Conservation (phyloP, 2,797 vertebrate genomes). For the Geotrypetes seraphini region DNA sequence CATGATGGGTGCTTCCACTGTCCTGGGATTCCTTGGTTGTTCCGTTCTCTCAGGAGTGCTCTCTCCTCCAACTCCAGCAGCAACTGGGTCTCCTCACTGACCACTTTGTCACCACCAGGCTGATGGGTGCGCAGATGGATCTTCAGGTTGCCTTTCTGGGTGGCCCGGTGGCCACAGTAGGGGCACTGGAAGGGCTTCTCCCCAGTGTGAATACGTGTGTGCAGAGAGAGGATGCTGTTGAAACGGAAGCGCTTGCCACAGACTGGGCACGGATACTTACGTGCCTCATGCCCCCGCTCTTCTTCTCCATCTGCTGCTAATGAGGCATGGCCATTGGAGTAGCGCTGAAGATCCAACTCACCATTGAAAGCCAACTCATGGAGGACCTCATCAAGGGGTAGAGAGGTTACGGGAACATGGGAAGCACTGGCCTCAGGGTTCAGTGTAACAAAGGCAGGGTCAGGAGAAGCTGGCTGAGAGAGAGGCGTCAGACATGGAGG, state of each 20-base stretch:
- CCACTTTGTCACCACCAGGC: conserved; percentile 31
- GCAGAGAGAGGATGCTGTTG: conserved; percentile 86
- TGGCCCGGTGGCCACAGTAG: conserved; percentile 45
- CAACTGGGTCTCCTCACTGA: conserved; percentile 38
- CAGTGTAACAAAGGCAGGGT: neutral
- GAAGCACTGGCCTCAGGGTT: neutral
- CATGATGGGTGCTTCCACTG: conserved; percentile 5
- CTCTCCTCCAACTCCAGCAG: conserved; percentile 56
- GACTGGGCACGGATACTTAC: conserved; percentile 75
- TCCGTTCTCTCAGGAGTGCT: conserved; percentile 50
- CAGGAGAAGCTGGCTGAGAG: neutral
- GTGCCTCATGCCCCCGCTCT: conserved; percentile 33
- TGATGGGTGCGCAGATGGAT: conserved; percentile 57
- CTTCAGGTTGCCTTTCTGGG: conserved; percentile 51
- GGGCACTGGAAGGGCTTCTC: conserved; percentile 42
- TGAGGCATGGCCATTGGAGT: conserved; percentile 55
- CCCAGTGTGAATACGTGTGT: conserved; percentile 75
- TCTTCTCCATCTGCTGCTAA: conserved; percentile 41
- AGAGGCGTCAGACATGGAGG: neutral
- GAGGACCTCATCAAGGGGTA: conserved; percentile 25
- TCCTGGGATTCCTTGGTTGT: conserved; percentile 30
- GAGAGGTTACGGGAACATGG: neutral
- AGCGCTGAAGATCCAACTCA: conserved; percentile 78
- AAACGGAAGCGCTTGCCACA: conserved; percentile 88
- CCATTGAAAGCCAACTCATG: conserved; percentile 56